Evolutionary conservation across 2,888 invertebrate species (phyloP), one percentile per base, ranked within the genome.

Genomic region (Antitype chi): DNA sequence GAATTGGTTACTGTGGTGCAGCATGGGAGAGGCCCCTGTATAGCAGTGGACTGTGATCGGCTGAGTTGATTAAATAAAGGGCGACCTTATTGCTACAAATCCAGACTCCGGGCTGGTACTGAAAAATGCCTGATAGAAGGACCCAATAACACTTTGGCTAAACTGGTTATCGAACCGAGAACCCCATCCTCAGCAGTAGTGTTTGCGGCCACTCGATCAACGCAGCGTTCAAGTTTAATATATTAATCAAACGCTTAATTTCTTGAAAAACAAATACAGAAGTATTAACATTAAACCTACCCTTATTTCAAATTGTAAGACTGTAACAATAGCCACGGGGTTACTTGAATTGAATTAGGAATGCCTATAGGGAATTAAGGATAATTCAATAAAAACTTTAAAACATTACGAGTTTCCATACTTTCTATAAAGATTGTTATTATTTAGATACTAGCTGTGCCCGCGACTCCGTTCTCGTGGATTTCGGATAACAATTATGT

Each of bases 291-390:
- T 79, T 59, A 68, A 25, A 73, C 63, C 38, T 62, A 49, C 32
- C 52, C 23, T 67, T 52, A 53, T 28, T 66, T 62, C 23, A 72
- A 62, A 53, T 62, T 60, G 11, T 59, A 62, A 49, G n/a, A 28
- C 25, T 25, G 13, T 57, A 53, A 82, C 17, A 78, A 76, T 76
- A 69, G 82, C 82, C 55, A 62, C 20, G 38, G 64, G 75, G 49
- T 47, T 59, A 38, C 32, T 64, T 59, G n/a, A 17, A 73, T 70
- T 9, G 20, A 55, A 55, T 79, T 38, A 43, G 9, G 25, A 74
- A 64, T 69, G 13, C n/a, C 47, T 70, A 59, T n/a, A n/a, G n/a
- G n/a, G n/a, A n/a, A n/a, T n/a, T n/a, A n/a, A n/a, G n/a, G n/a
- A n/a, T n/a, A 28, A n/a, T 67, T 59, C 11, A 20, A 47, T 70